Evolutionary conservation across 2,797 vertebrate species (phyloP).

Genomic region (Sebastes goodei): DNA sequence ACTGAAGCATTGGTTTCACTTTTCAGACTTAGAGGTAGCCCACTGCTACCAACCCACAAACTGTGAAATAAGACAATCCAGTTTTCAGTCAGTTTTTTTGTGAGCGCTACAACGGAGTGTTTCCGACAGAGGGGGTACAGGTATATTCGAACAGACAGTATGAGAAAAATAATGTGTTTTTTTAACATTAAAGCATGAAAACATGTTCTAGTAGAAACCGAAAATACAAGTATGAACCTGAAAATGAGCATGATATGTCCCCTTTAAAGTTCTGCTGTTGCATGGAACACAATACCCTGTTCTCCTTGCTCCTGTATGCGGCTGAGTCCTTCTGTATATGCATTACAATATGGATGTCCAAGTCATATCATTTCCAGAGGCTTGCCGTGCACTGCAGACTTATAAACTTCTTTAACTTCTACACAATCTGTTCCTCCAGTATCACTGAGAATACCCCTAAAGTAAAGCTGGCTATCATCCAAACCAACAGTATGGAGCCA

Average conservation of each 20-base stretch:
- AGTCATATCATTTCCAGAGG: neutral
- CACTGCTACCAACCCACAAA: too few species aligned
- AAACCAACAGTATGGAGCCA: conserved; percentile 35
- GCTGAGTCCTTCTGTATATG: neutral
- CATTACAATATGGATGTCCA: neutral
- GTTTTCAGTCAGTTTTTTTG: too few species aligned
- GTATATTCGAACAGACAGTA: too few species aligned
- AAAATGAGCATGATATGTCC: neutral
- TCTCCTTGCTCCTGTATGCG: neutral
- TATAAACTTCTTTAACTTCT: conserved; percentile 16
- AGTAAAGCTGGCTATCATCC: conserved; percentile 29
- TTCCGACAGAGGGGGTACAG: too few species aligned
- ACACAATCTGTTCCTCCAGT: neutral
- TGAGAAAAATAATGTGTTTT: too few species aligned
- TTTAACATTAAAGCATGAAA: neutral
- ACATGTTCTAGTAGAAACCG: neutral
- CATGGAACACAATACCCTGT: neutral
- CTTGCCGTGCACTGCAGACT: neutral
- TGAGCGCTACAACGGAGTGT: too few species aligned
- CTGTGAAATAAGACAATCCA: too few species aligned
- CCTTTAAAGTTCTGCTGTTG: neutral
- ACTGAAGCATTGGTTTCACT: too few species aligned
- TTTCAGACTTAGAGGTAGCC: too few species aligned
- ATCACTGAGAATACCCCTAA: conserved; percentile 14
- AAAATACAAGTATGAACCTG: neutral